Evolutionary conservation across 2,113 vertebrate species (phyloP).

Genomic region (Notarius quadriscutis): DNA sequence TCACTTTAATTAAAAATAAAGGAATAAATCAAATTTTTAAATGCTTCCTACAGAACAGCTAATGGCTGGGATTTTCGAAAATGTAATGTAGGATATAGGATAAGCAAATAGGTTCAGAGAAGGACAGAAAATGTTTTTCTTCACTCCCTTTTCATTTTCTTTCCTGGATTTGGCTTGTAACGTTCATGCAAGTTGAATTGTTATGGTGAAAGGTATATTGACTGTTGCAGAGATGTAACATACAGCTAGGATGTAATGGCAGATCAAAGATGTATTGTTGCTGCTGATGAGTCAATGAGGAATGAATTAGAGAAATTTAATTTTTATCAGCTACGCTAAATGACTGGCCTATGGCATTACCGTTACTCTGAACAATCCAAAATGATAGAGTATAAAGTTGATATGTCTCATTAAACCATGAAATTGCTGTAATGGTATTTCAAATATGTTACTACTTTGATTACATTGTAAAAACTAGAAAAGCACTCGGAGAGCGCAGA

Average conservation of each 20-base stretch:
- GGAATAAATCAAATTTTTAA: slow-evolving; percentile 44
- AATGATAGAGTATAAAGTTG: not conserved
- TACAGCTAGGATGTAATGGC: not conserved
- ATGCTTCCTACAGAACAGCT: slow-evolving; percentile 20
- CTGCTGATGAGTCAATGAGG: not conserved
- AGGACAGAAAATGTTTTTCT: slow-evolving; percentile 4
- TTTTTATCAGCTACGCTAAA: not conserved
- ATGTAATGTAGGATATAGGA: not conserved
- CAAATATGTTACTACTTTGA: not conserved
- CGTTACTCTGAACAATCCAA: not conserved
- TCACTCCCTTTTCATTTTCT: not conserved
- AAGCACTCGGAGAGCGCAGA: no score
- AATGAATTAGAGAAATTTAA: not conserved
- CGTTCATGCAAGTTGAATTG: not conserved
- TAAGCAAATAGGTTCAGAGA: slow-evolving; percentile 5
- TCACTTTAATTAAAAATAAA: slow-evolving; percentile 53
- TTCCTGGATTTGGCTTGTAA: not conserved
- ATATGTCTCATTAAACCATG: not conserved
- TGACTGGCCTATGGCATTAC: not conserved
- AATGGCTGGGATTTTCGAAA: not conserved
- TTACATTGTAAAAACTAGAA: not conserved
- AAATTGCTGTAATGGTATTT: not conserved
- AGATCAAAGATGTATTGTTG: not conserved
- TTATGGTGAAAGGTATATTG: not conserved
- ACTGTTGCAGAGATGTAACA: not conserved